Percentiles rank a stretch among this genome's conserved stretches.
These are phyloP conservation scores for Phylloscopus trochilus DNA, from an alignment of 2,113 vertebrate genomes.

Conservation along the genomic window DNA sequence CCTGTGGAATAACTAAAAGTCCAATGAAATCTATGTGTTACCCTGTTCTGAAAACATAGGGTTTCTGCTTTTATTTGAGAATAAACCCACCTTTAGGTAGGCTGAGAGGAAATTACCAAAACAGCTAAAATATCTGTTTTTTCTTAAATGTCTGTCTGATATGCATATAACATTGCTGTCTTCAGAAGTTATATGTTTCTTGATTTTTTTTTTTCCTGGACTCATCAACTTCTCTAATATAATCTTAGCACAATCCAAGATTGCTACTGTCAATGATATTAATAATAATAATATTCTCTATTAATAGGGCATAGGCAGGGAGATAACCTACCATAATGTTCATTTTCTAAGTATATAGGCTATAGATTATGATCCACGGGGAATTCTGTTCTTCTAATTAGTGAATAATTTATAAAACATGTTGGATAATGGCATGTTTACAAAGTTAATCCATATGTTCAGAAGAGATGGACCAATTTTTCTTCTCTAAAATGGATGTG, in stretches of 20 bases:
- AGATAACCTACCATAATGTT: neutral
- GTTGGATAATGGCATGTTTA: neutral
- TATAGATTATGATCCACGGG: neutral
- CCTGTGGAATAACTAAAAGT: neutral
- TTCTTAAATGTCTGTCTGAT: neutral
- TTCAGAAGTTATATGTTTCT: neutral
- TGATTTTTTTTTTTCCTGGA: neutral
- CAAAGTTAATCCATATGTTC: slow-evolving; percentile 6
- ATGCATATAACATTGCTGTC: neutral
- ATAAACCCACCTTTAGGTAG: neutral
- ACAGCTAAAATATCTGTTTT: neutral
- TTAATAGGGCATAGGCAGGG: neutral
- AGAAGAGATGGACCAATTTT: neutral
- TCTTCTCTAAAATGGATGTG: slow-evolving; percentile 11
- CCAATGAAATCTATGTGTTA: neutral
- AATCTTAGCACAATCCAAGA: neutral
- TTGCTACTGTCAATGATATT: neutral
- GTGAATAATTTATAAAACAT: slow-evolving; percentile 32
- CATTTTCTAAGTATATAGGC: neutral
- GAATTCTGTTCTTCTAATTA: neutral
- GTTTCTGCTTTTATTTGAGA: neutral
- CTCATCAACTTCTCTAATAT: neutral
- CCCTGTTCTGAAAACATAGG: neutral
- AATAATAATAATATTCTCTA: neutral
- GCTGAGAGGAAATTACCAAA: neutral